Evolutionary conservation across 37 sponge, comb jelly and placozoan species (phyloP), one percentile per base, ranked within the genome.

Genomic region (Beroe ovata): DNA sequence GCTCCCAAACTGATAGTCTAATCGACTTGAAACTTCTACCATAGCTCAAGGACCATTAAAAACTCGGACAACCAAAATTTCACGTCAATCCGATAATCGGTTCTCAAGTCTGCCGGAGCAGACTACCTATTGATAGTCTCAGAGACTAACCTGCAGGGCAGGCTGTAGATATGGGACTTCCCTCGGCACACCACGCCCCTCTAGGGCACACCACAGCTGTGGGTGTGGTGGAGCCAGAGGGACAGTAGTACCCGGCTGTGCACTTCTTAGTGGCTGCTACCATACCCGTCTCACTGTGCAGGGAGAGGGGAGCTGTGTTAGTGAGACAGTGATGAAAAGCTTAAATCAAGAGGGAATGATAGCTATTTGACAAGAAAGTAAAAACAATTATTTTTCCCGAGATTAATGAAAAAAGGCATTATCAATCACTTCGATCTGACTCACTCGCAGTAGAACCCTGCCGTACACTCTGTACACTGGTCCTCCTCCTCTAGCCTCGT

Each of bases 381-480:
- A n/a, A n/a, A n/a, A n/a, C n/a, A n/a, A n/a, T n/a, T n/a, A n/a
- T n/a, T n/a, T n/a, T n/a, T n/a, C n/a, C n/a, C n/a, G n/a, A n/a
- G n/a, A n/a, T n/a, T n/a, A n/a, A n/a, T 58, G 59, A 58, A 58
- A 58, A 58, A 58, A 58, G 18, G 18, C 11, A 58, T 11, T 19
- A 19, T 58, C 59, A 11, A 58, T 19, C 59, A 19, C 18, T 19
- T 19, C 59, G 18, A 58, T 18, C 59, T 11, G 11, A 29, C 71
- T 69, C 32, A 69, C 71, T 29, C 60, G 88, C 88, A 90, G 61
- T 91, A 90, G n/a, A 35, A 41, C 2, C 91, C 91, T 29, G 60
- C 36, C 8, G 88, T 88, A 29, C 91, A 90, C 8, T 60, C 29
- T 6, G 71, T 39, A 54, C 90, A 90, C 36, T 26, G n/a, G 19